Evolutionary conservation across 2,888 invertebrate species (phyloP).

Genomic region (Phengaris alcon): DNA sequence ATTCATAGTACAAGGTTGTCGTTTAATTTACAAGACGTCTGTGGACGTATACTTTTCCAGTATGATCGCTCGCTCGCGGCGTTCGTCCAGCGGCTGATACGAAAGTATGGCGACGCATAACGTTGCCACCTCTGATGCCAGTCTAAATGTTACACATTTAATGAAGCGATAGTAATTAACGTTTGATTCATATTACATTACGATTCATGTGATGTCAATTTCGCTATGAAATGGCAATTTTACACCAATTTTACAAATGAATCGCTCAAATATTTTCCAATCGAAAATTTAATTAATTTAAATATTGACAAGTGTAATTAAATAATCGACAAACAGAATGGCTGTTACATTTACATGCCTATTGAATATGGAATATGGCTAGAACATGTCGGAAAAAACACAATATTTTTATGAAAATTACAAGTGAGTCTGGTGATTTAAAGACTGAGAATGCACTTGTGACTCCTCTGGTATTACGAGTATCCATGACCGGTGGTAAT

Average conservation of each 20-base stretch:
- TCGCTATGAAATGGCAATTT: background rate
- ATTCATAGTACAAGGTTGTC: too few species aligned
- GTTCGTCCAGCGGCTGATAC: too few species aligned
- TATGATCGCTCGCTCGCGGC: too few species aligned
- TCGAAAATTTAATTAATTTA: background rate
- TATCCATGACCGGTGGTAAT: too few species aligned
- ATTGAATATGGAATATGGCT: background rate
- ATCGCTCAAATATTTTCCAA: background rate
- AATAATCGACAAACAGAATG: background rate
- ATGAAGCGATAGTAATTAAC: background rate
- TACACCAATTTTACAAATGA: background rate
- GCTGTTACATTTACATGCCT: background rate
- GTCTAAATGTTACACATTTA: background rate
- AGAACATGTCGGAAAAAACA: background rate
- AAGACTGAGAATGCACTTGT: too few species aligned
- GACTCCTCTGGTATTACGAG: too few species aligned
- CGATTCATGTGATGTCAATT: background rate
- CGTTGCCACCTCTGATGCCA: too few species aligned
- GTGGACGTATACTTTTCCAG: too few species aligned
- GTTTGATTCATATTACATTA: background rate
- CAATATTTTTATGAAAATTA: background rate
- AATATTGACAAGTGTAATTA: constrained; percentile 18
- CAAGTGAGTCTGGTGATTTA: too few species aligned
- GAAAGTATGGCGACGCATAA: too few species aligned
- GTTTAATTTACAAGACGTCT: too few species aligned